phyloP scores from a whole-genome alignment of 2,888 invertebrate species.

The Gnatocerus cornutus region DNA sequence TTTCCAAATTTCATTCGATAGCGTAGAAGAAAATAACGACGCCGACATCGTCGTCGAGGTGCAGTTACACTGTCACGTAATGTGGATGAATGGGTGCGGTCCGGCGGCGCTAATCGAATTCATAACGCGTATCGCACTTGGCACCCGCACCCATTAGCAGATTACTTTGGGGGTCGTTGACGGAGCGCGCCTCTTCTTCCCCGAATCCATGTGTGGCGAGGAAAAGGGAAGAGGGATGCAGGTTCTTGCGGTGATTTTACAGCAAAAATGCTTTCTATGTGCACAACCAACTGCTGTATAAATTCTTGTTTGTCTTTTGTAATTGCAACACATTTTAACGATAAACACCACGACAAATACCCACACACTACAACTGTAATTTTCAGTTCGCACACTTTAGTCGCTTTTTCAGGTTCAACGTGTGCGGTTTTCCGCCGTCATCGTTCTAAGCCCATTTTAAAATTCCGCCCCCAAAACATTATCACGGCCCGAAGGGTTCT shows the following conservation, averaged over 20 bases:
- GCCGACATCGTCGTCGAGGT: slow-evolving; percentile 45
- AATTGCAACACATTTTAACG: too few species aligned
- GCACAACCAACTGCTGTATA: background rate
- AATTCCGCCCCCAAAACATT: slow-evolving; percentile 64
- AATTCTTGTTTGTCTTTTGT: too few species aligned
- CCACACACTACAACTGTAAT: too few species aligned
- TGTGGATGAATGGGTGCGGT: slow-evolving; percentile 57
- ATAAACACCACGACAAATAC: too few species aligned
- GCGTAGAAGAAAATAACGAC: background rate
- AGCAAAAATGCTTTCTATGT: background rate
- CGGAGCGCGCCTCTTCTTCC: slow-evolving; percentile 19
- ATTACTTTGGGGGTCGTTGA: slow-evolving; percentile 53
- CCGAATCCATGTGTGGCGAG: slow-evolving; percentile 3
- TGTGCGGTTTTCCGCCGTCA: slow-evolving; percentile 35
- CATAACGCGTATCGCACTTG: slow-evolving; percentile 61
- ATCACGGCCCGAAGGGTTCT: slow-evolving; percentile 45
- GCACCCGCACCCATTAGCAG: slow-evolving; percentile 57
- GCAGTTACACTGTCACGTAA: slow-evolving; percentile 54
- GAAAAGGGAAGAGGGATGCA: background rate
- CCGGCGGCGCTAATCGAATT: slow-evolving; percentile 60
- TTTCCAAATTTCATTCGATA: slow-evolving; percentile 2
- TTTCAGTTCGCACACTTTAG: too few species aligned
- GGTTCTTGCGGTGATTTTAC: slow-evolving; percentile 1
- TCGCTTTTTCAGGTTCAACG: background rate
- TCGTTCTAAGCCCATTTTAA: slow-evolving; percentile 60